Base-by-base conservation (phyloP, 2,113 vertebrate genomes). In the Ia io region DNA sequence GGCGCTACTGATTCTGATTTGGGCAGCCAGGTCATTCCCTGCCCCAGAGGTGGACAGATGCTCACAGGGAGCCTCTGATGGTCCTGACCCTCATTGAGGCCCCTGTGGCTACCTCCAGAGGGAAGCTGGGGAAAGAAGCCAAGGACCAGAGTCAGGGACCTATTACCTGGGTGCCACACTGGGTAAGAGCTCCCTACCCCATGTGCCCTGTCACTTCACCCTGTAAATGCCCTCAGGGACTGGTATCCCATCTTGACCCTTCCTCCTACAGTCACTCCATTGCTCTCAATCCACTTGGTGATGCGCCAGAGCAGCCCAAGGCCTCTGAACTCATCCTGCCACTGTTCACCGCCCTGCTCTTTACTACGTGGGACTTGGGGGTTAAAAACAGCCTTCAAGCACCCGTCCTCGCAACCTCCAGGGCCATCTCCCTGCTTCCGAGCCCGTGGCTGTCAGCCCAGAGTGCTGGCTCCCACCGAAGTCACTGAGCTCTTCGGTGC, bases 391-490 rank as follows among this genome's bases (percentile, higher is more conserved):
- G 47, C 28, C 37, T 25, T 7, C 3, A 2, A 32, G 78, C 20
- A 4, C 35, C 12, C 7, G 5, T n/a, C 37, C 14, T 35, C 44
- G 23, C 51, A 59, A 25, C 9, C 7, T 18, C 53, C 30, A 17
- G 5, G 20, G 40, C 61, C 61, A 77, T 30, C 63, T 71, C 63
- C 13, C 1, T 20, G n/a, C 49, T 71, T 47, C 32, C 3, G 12
- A 32, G n/a, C 22, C 35, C n/a, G 2, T 35, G 22, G 25, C 40
- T 82, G 65, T 70, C 76, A 63, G 56, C 49, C 42, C 49, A 40
- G 49, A 4, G 30, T 37, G 2, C 56, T n/a, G 40, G 23, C 1
- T 80, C n/a, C 47, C 23, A 3, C 3, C 0, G 0, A 32, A 11
- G 30, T 20, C 30, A 25, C 79, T 44, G 22, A 28, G 61, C n/a